Evolutionary conservation across 2,797 vertebrate genomes (phyloP).

Genomic region (Cryptoblepharus egeriae): DNA sequence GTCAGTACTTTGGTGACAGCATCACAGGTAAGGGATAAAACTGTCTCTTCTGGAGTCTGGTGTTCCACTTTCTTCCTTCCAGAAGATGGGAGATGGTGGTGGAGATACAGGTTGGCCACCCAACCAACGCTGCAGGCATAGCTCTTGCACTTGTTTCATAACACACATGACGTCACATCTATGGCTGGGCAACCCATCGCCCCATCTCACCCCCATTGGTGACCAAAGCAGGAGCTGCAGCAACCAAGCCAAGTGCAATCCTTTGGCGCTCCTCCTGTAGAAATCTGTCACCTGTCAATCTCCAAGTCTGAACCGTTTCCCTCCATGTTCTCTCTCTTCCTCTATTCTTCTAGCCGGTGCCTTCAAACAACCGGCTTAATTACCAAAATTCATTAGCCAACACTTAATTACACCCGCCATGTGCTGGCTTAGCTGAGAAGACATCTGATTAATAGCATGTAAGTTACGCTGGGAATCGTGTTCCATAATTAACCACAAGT

Average conservation of each 20-base stretch:
- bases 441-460: conserved; percentile 25
- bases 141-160: neutral
- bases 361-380: conserved; percentile 23
- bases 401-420: conserved; percentile 19
- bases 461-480: conserved; percentile 21
- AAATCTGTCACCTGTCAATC: neutral
- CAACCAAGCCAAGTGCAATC: neutral
- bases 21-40: neutral
- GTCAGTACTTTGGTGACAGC: too few species aligned
- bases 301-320: neutral
- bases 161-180: too few species aligned
- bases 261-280: neutral
- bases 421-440: conserved; percentile 14
- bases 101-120: too few species aligned
- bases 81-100: too few species aligned
- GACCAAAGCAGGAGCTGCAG: neutral
- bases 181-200: too few species aligned
- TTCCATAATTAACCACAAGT: conserved; percentile 26
- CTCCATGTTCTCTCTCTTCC: too few species aligned
- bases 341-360: too few species aligned
- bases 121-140: neutral
- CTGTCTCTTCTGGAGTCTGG: too few species aligned
- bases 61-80: too few species aligned
- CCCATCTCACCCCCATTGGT: neutral
- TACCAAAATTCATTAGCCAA: conserved; percentile 38